These are phyloP conservation scores for Heteromormyrus szaboi DNA, from an alignment of 2,797 vertebrate species.

Conservation along the genomic window DNA sequence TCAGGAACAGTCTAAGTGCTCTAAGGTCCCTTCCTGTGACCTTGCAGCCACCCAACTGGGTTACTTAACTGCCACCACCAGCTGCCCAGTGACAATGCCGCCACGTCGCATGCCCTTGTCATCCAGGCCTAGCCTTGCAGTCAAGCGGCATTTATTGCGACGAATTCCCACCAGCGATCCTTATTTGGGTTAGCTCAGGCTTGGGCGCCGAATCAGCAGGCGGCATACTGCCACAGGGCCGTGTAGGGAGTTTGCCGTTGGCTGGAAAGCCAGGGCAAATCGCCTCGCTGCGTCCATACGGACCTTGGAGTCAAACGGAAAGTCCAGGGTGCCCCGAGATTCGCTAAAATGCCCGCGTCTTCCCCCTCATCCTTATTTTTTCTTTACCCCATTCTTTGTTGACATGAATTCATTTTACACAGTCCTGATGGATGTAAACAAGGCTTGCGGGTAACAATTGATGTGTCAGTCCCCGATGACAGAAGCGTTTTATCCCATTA, in stretches of 20 bases:
- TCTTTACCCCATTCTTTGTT: conserved; percentile 39
- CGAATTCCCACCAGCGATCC: neutral
- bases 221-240: neutral
- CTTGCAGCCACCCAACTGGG: neutral
- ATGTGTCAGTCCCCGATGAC: conserved; percentile 58
- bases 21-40: neutral
- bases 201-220: neutral
- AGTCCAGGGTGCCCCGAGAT: neutral
- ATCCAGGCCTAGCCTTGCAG: neutral
- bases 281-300: neutral
- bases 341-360: neutral
- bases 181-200: neutral
- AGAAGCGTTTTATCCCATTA: conserved; percentile 62
- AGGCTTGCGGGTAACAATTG: conserved; percentile 58
- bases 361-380: conserved; percentile 30
- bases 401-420: conserved; percentile 46
- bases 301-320: neutral
- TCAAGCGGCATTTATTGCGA: neutral
- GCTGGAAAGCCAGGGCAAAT: neutral
- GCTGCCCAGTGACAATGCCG: neutral
- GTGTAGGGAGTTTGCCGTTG: neutral
- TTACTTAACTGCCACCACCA: neutral
- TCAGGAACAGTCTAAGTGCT: neutral
- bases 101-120: neutral
- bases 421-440: conserved; percentile 49